Conservation (phyloP, 2,113 vertebrate species). For the Gymnobelideus leadbeateri region DNA sequence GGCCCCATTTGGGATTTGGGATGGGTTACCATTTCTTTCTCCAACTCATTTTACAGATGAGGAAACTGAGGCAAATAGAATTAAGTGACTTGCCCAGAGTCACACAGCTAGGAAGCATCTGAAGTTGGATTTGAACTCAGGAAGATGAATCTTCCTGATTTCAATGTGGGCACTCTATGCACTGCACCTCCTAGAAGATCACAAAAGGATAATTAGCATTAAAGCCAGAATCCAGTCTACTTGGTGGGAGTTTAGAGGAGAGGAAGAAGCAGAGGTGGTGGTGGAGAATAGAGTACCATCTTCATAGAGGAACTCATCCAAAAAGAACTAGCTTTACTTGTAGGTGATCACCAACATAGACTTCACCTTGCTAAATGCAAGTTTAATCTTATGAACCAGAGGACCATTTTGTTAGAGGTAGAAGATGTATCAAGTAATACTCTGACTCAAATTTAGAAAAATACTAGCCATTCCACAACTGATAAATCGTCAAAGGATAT, state of each 20-base stretch:
- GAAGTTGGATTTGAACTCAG: neutral
- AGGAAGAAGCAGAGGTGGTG: neutral
- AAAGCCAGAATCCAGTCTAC: constrained; percentile 24
- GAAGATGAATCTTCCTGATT: neutral
- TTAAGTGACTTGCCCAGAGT: too few species aligned
- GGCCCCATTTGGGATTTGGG: neutral
- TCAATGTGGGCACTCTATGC: neutral
- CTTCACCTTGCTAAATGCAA: neutral
- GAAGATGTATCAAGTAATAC: neutral
- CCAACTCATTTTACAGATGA: neutral
- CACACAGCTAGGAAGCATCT: neutral
- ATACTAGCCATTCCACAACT: neutral
- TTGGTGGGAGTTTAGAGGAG: neutral
- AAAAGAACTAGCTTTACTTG: neutral
- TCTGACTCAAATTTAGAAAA: neutral
- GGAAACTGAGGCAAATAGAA: neutral
- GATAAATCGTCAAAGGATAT: neutral
- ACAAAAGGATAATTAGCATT: constrained; percentile 32
- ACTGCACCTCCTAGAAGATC: neutral
- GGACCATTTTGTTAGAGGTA: neutral
- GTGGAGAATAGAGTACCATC: neutral
- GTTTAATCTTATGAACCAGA: neutral
- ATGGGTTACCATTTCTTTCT: neutral
- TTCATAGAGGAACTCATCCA: neutral
- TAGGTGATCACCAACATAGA: neutral